A percentile compares a stretch with the other conserved stretches of the same genome.
These are phyloP conservation scores for Drosophila eohydei DNA, from an alignment of 2,888 invertebrate genomes.

Conservation along the genomic window DNA sequence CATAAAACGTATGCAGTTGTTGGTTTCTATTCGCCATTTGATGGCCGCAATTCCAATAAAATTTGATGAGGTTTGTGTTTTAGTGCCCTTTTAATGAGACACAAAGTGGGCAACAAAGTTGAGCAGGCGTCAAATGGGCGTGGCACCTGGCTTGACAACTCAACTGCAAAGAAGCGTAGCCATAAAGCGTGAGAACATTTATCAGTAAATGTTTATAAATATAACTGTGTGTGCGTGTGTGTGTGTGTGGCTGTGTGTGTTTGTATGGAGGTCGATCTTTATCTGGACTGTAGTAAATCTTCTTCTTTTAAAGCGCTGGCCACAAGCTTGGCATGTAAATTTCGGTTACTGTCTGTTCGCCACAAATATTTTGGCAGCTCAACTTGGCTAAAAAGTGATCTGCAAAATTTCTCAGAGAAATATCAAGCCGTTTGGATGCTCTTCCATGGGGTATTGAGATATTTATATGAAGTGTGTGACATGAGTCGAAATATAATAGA, in stretches of 20 bases:
- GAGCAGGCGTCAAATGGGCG: slow-evolving; percentile 15
- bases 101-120: slow-evolving; percentile 74
- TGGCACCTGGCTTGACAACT: slow-evolving; percentile 51
- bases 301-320: slow-evolving; percentile 18
- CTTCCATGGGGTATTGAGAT: background rate
- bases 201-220: slow-evolving; percentile 51
- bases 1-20: slow-evolving; percentile 64
- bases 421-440: slow-evolving; percentile 73
- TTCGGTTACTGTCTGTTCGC: slow-evolving; percentile 3
- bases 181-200: slow-evolving; percentile 74
- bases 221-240: slow-evolving; percentile 29
- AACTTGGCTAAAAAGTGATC: slow-evolving; percentile 32
- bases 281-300: slow-evolving; percentile 70
- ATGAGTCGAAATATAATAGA: no score
- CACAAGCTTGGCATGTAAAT: slow-evolving; percentile 55
- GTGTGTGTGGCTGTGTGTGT: background rate
- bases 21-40: slow-evolving; percentile 25
- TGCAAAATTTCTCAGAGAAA: slow-evolving; percentile 25
- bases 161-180: slow-evolving; percentile 24
- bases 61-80: slow-evolving; percentile 50
- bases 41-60: slow-evolving; percentile 51
- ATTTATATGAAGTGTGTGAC: background rate
- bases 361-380: slow-evolving; percentile 38
- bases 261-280: slow-evolving; percentile 64
- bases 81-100: slow-evolving; percentile 68